Evolutionary conservation across 2,888 invertebrate species (phyloP).

Genomic region (Synanthedon tipuliformis): DNA sequence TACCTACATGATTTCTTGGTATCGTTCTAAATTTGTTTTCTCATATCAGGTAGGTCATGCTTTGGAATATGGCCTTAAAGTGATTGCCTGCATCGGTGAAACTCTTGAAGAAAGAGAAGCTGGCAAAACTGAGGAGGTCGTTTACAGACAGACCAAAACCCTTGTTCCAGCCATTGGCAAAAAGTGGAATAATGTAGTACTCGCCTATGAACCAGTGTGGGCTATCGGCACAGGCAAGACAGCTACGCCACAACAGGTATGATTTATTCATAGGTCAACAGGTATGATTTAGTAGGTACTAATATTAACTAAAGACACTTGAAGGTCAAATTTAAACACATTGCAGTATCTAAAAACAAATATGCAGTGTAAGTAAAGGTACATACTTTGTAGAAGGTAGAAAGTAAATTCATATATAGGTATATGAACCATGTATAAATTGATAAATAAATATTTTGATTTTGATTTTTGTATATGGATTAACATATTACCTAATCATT

Average conservation of each 20-base stretch:
- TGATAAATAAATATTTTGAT: too few species aligned
- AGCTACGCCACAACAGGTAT: conserved; percentile 91
- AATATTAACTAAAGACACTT: too few species aligned
- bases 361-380: too few species aligned
- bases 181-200: conserved; percentile 85
- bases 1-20: not conserved
- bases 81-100: conserved; percentile 98
- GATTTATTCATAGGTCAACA: conserved; percentile 73
- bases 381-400: too few species aligned
- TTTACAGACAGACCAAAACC: conserved; percentile 89
- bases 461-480: too few species aligned
- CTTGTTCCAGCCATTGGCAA: conserved; percentile 78
- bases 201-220: conserved; percentile 99
- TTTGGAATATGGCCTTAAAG: conserved; percentile 79
- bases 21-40: conserved; percentile 1
- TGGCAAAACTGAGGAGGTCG: conserved; percentile 93
- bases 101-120: conserved; percentile 94
- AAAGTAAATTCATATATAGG: too few species aligned
- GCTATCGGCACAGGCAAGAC: conserved; percentile 99
- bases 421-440: too few species aligned
- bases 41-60: conserved; percentile 73
- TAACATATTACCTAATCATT: too few species aligned
- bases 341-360: too few species aligned
- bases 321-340: too few species aligned
- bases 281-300: conserved; percentile 38